These are phyloP conservation scores for Orussus abietinus DNA, from an alignment of 1,140 invertebrate species.

Conservation along the genomic window DNA sequence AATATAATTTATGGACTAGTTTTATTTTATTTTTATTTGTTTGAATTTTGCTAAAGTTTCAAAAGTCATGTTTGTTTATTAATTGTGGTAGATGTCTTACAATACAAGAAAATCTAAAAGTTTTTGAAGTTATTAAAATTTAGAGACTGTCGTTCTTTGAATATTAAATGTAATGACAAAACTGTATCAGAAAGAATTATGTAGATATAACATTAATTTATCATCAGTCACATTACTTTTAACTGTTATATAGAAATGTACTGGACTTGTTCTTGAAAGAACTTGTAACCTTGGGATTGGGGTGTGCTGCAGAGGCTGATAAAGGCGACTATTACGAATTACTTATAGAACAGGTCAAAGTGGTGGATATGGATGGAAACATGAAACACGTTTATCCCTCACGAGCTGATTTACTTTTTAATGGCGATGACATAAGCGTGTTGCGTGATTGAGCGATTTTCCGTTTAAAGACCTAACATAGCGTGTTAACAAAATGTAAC, in stretches of 20 bases:
- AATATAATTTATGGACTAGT: conserved; percentile 10
- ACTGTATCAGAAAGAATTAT: too few relatives aligned
- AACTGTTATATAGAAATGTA: conserved; percentile 51
- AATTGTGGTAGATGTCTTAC: too few relatives aligned
- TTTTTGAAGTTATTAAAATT: too few relatives aligned
- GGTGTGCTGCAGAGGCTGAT: conserved; percentile 30
- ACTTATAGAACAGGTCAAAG: conserved; percentile 64
- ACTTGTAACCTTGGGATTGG: conserved; percentile 57
- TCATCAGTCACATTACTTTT: too few relatives aligned
- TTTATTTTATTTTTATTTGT: conserved; percentile 16
- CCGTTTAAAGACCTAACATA: too few relatives aligned
- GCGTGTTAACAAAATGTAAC: neutral
- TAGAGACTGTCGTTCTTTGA: too few relatives aligned
- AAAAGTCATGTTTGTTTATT: too few relatives aligned
- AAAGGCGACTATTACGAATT: conserved; percentile 37
- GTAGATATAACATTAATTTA: too few relatives aligned
- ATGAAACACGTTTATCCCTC: conserved; percentile 76
- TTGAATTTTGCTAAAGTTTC: too few relatives aligned
- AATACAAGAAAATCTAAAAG: too few relatives aligned
- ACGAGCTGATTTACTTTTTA: conserved; percentile 63
- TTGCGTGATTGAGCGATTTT: conserved; percentile 30
- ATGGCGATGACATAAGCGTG: conserved; percentile 43
- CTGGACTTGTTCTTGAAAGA: conserved; percentile 66
- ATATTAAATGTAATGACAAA: too few relatives aligned
- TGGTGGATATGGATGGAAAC: conserved; percentile 66